Base-by-base conservation (phyloP, 2,797 vertebrate genomes). In the Hafferia zeledoni region DNA sequence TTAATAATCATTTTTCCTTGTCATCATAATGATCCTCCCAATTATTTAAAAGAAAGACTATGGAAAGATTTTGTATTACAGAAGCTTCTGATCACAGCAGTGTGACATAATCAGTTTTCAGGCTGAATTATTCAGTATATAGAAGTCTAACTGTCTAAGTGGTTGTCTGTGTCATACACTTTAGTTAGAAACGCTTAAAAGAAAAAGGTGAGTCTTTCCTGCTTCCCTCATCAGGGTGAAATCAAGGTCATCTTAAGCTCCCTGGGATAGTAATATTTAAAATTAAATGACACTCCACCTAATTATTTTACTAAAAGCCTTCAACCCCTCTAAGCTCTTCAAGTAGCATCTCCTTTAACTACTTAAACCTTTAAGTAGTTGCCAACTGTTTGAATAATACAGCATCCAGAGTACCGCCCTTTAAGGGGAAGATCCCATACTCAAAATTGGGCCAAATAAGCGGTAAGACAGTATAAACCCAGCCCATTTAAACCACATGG, bases 341-440 rank as follows among this genome's bases (percentile, higher is more conserved):
- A 25, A 91, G 57, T 24, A 87, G 64, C 31, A 85, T 65, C 55
- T 50, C 82, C 74, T 39, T 39, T 39, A 39, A 39, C 39, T 39
- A 13, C 39, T 39, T 77, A 95, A 95, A 90, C 43, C 31, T 87
- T 95, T 83, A 88, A 91, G 49, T 86, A 72, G 46, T n/a, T 95
- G 46, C 67, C 80, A 87, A 9, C 31, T 52, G 20, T 53, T 83
- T 75, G 69, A 72, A 65, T 82, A 89, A 65, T 41, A 43, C 5
- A 71, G 27, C 31, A 33, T 55, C 50, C 59, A 61, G 46, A 83
- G 61, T 39, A 53, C 43, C 81, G 75, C 43, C 71, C 83, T 74
- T 83, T 68, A 64, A 77, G 44, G 75, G 43, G 68, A 82, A 67
- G 39, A 43, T 50, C 3, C 0, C 15, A 12, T 46, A 53, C 57